A percentile compares a stretch with the other conserved stretches of the same genome.
These are phyloP conservation scores for Eleginops maclovinus DNA, from an alignment of 2,113 vertebrate genomes.

Conservation along the genomic window DNA sequence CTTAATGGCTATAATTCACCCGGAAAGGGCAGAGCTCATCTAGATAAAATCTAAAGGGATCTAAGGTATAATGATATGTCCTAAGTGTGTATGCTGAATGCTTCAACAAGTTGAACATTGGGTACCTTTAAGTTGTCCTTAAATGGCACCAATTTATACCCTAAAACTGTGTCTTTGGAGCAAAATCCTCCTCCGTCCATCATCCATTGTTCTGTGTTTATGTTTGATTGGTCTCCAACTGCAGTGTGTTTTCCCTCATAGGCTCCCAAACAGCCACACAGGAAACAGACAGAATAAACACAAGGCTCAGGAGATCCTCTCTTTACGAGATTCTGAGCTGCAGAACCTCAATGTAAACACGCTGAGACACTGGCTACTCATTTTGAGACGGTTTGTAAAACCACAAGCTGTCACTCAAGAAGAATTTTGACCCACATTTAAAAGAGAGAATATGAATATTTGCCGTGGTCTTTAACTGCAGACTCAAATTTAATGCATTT, in stretches of 20 bases:
- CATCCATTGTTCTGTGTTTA: constrained; percentile 76
- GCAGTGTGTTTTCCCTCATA: constrained; percentile 65
- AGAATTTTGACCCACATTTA: neutral
- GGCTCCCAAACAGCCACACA: constrained; percentile 71
- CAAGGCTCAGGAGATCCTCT: constrained; percentile 66
- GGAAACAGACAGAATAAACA: constrained; percentile 81
- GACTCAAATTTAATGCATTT: neutral
- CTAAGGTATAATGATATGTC: constrained; percentile 11
- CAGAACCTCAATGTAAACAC: constrained; percentile 65
- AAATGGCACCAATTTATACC: constrained; percentile 40
- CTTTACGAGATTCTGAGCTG: constrained; percentile 60
- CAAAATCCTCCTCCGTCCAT: constrained; percentile 41
- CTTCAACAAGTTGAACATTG: neutral
- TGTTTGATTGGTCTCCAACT: constrained; percentile 74
- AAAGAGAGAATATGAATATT: neutral
- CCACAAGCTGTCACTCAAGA: constrained; percentile 19
- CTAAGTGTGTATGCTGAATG: neutral
- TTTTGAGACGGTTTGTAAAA: constrained; percentile 41
- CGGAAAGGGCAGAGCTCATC: constrained; percentile 47
- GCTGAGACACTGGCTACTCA: constrained; percentile 36
- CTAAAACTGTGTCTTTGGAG: constrained; percentile 38
- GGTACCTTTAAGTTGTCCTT: constrained; percentile 13
- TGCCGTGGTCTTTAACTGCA: neutral
- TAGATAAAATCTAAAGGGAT: constrained; percentile 34
- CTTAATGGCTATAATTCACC: constrained; percentile 56